Base-by-base conservation (phyloP, 2,797 vertebrate species). In the Rhyacichthys aspro region DNA sequence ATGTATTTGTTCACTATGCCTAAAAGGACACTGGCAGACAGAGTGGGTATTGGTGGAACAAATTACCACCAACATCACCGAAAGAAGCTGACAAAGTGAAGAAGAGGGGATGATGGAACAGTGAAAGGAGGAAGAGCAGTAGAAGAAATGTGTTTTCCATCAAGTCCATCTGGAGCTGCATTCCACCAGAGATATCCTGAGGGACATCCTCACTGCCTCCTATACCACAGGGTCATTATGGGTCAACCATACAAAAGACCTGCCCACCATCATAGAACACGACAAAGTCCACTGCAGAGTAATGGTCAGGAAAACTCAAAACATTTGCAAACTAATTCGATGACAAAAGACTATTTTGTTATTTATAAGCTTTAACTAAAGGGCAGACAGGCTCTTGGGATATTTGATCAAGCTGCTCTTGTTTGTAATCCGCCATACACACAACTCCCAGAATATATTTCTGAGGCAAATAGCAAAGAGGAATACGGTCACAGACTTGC, bases 131-230 rank as follows among this genome's bases (percentile, higher is more conserved):
- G 60, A 67, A 19, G 45, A 66, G 67, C 61, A 43, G 52, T 64
- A 23, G 54, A 8, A 63, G 65, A 72, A 88, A 87, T 90, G 83
- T 89, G 87, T 88, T 91, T 87, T 80, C 80, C 82, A 90, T 90
- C 80, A 84, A 62, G 78, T 81, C 81, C 89, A 88, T 89, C 79
- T 91, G 88, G 74, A 42, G 81, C 63, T 47, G 78, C 85, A 90
- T 90, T 91, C 88, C 88, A 70, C 49, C 46, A 58, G 38, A 78
- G 68, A 76, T 68, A 79, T 87, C 81, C 86, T 66, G 45, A 83
- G 86, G 74, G 82, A 81, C 62, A 84, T 48, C 67, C 58, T 62
- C 41, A 61, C 37, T 63, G 73, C 60, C 62, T 71, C 33, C n/a
- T 70, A 63, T 76, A 71, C 71, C 14, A 43, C 16, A 38, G 56